Evolutionary conservation across 2,797 vertebrate species (phyloP), one percentile per base, ranked within the genome.

Genomic region (Echiichthys vipera): DNA sequence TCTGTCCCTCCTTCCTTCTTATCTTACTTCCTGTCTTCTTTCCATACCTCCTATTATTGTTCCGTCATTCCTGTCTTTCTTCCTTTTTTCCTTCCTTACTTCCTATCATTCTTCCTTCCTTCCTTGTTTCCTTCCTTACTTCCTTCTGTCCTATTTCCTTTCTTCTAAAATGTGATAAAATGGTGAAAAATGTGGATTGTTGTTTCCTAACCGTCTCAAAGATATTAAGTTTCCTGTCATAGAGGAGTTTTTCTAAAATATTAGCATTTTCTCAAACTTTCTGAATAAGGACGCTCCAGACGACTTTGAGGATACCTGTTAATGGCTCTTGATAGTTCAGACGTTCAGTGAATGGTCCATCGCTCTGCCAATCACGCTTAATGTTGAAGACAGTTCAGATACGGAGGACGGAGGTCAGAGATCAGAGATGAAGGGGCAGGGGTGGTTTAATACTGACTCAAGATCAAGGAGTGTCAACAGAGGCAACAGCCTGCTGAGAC

Each of bases 311-410:
- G 67, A 54, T 29, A 3, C 39, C 4, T 2, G 15, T 42, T 54
- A 39, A 65, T 74, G 70, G 61, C 18, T 67, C 66, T 71, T 77
- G 37, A 37, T 71, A 25, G 51, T 56, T 66, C 51, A 55, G 55
- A 74, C 15, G 4, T 45, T 49, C 30, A n/a, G 59, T 7, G 71
- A 81, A 39, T 47, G 5, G 36, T 14, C 65, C 34, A 29, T 66
- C 30, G 20, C 61, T 39, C 65, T 77, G 80, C 62, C 80, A 75
- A 74, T 87, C 84, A 84, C 29, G 68, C 50, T 68, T 77, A 89
- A 87, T 57, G 74, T 67, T 77, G 18, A 11, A 54, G 87, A 88
- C 76, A 24, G 4, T 54, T 6, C 3, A 27, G 83, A 83, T 42
- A 39, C 57, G 50, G 58, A 22, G 40, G 59, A 37, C 11, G 24